Evolutionary conservation across 2,888 invertebrate species (phyloP), one percentile per base, ranked within the genome.

Genomic region (Habroteleia sp.): DNA sequence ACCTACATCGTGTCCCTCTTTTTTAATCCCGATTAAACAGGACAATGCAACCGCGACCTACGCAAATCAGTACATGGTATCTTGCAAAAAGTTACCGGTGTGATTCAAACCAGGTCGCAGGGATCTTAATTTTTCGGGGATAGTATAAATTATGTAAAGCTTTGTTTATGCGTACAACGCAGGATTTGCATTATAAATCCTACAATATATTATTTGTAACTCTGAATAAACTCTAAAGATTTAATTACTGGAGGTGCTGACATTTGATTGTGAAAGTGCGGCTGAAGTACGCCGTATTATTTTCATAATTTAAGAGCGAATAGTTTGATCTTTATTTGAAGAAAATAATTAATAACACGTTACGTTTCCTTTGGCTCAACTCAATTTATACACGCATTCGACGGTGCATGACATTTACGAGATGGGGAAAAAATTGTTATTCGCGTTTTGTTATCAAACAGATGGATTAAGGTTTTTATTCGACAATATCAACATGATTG

Each of bases 221-320:
- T n/a, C n/a, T 20, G 20, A 20, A 20, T 20, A 4, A 20, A 20
- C 4, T 20, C 4, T 2, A 20, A 20, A 4, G 4, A 20, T 20
- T 66, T 66, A 66, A 66, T 56, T 56, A 41, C 39, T n/a, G 27
- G 41, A 50, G 50, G 33, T 25, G 33, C 56, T 68, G 68, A 42
- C 68, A 68, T 68, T 68, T 68, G 46, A 50, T 58, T 42, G 68
- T 58, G 68, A 68, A 68, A 68, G 58, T 23, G 50, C 27, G 8
- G 25, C 44, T 46, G 46, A 46, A 56, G 11, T 44, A 39, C 13
- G 41, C 13, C 11, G 31, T 42, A 50, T 50, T 68, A 58, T 68
- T 58, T 68, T 58, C 48, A 58, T 58, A 50, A 68, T 58, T 56
- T 14, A 48, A 44, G 13, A 41, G 1, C 41, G 13, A 48, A 27